phyloP scores from a whole-genome alignment of 2,888 invertebrate species.

The Sthenelais limicola region DNA sequence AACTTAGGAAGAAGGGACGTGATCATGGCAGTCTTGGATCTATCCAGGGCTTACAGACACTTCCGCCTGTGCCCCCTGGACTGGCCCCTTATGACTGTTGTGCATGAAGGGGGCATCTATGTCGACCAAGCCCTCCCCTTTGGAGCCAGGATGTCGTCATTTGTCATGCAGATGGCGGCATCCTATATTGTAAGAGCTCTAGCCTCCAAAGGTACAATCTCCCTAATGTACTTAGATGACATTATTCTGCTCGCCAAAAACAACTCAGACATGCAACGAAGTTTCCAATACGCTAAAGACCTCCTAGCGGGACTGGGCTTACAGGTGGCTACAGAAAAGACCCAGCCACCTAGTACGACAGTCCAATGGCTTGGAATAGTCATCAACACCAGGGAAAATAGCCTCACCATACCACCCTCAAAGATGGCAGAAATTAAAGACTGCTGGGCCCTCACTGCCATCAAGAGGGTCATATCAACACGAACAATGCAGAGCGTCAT shows the following conservation, averaged over 20 bases:
- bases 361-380: background rate
- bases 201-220: background rate
- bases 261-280: background rate
- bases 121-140: background rate
- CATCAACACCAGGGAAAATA: background rate
- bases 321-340: background rate
- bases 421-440: background rate
- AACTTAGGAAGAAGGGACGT: too few relatives aligned
- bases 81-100: too few relatives aligned
- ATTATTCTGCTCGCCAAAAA: background rate
- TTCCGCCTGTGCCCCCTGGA: too few relatives aligned
- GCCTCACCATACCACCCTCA: background rate
- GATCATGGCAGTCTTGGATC: too few relatives aligned
- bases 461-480: background rate
- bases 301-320: background rate
- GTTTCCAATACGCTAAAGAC: background rate
- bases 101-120: too few relatives aligned
- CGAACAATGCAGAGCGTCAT: background rate
- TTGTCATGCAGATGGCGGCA: background rate
- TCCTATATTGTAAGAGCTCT: background rate
- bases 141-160: background rate
- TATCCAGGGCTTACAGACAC: too few relatives aligned
- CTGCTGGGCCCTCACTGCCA: too few relatives aligned
- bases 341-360: background rate
- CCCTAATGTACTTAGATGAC: background rate